Conservation (phyloP, 2,888 invertebrate genomes). For the Pyrocoelia pectoralis region DNA sequence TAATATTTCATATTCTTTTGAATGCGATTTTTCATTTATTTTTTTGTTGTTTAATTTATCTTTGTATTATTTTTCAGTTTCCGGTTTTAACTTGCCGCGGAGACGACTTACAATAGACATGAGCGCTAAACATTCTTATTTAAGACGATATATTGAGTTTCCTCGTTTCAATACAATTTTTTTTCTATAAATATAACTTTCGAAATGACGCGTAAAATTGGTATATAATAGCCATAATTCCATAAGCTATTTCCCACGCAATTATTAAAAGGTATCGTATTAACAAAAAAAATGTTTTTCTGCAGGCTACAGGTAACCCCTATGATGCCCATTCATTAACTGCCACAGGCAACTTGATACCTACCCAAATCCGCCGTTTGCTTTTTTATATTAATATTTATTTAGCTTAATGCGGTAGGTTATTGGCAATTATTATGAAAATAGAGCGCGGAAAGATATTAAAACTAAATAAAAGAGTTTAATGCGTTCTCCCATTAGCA, state of each 20-base stretch:
- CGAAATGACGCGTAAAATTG: slow-evolving; percentile 37
- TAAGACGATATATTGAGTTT: slow-evolving; percentile 14
- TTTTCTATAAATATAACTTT: slow-evolving; percentile 30
- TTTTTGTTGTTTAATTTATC: slow-evolving; percentile 26
- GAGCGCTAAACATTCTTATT: neutral
- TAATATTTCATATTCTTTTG: slow-evolving; percentile 37
- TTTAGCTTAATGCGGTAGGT: no score
- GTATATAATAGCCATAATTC: slow-evolving; percentile 32
- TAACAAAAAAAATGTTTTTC: slow-evolving; percentile 35
- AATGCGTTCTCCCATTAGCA: neutral
- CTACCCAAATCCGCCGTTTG: neutral
- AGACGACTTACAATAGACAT: slow-evolving; percentile 11
- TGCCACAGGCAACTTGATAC: slow-evolving; percentile 33
- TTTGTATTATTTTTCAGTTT: slow-evolving; percentile 30
- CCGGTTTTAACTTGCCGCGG: slow-evolving; percentile 19
- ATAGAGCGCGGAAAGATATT: neutral
- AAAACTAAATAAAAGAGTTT: neutral
- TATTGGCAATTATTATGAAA: no score
- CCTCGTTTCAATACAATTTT: slow-evolving; percentile 10
- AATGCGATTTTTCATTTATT: slow-evolving; percentile 30
- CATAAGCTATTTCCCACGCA: slow-evolving; percentile 39
- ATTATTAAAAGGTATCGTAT: slow-evolving; percentile 27
- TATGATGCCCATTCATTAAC: slow-evolving; percentile 25
- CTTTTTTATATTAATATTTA: no score
- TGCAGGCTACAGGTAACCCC: slow-evolving; percentile 20